phyloP scores from a whole-genome alignment of 1,140 invertebrate species.

The Zaprionus capensis region DNA sequence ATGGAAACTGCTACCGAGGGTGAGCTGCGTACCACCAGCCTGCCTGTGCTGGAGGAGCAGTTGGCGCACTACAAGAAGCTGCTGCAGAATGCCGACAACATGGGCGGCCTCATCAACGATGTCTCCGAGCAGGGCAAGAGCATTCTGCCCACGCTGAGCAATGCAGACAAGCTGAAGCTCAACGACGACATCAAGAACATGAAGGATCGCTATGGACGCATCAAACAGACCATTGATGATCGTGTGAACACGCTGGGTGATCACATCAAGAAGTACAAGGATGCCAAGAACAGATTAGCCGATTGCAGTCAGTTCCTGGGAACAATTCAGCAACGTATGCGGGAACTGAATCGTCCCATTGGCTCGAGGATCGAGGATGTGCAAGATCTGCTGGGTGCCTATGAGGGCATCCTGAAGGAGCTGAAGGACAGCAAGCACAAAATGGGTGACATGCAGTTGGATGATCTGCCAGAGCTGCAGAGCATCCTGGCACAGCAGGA shows the following conservation, averaged over 20 bases:
- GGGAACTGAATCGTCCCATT: slow-evolving; percentile 92
- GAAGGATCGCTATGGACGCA: slow-evolving; percentile 90
- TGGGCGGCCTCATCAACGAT: slow-evolving; percentile 89
- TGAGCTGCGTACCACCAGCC: slow-evolving; percentile 90
- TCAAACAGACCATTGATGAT: slow-evolving; percentile 90
- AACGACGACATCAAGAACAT: slow-evolving; percentile 91
- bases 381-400: slow-evolving; percentile 90
- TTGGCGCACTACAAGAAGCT: slow-evolving; percentile 92
- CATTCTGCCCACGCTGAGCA: slow-evolving; percentile 91
- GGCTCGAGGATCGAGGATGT: slow-evolving; percentile 94
- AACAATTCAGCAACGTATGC: slow-evolving; percentile 92
- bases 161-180: slow-evolving; percentile 92
- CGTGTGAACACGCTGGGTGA: slow-evolving; percentile 89
- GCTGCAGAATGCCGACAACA: slow-evolving; percentile 89
- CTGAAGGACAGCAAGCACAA: slow-evolving; percentile 92
- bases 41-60: slow-evolving; percentile 93
- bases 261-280: slow-evolving; percentile 91
- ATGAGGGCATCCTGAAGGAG: slow-evolving; percentile 92
- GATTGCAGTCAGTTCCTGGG: slow-evolving; percentile 92
- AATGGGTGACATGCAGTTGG: slow-evolving; percentile 90
- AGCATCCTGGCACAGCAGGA: slow-evolving; percentile 92
- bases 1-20: slow-evolving; percentile 93
- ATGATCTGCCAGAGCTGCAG: slow-evolving; percentile 90
- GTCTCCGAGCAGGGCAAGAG: slow-evolving; percentile 91
- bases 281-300: slow-evolving; percentile 90